Evolutionary conservation across 2,113 vertebrate genomes (phyloP), one percentile per base, ranked within the genome.

Genomic region (Merops nubicus): DNA sequence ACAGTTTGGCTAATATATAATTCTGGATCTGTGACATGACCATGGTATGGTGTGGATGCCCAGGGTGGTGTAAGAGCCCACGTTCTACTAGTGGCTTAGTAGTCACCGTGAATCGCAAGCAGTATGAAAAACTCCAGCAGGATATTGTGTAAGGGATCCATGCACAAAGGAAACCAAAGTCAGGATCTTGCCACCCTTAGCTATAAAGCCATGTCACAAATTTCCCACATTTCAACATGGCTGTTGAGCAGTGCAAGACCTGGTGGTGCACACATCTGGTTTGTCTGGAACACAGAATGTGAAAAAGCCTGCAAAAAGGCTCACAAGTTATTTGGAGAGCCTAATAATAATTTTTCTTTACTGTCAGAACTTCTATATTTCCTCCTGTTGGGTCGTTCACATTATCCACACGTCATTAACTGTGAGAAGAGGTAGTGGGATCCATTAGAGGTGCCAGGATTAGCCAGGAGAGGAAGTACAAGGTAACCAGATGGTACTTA

Each of bases 141-240:
- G 42, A 13, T 40, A 5, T 29, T 74, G 23, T 75, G 25, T 11
- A 67, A 65, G 38, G 75, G 87, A 70, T 14, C 47, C 3, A 19
- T 2, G 2, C 47, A 53, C n/a, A 53, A 64, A 48, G 50, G 36
- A 67, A n/a, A 15, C 14, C 17, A 33, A 74, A 63, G 26, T 7
- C 34, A 53, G 19, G 40, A 57, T 28, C 31, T 36, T 17, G 28
- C 15, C 42, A 62, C 21, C 10, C 21, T 77, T 7, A 48, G 12
- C 42, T 78, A 26, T 43, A 84, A 50, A 77, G 8, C 21, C 0
- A 4, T 73, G 81, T 15, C 54, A 38, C 26, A 43, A 0, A 43
- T 50, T 40, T 56, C 43, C 31, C 78, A 42, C 11, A 10, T 67
- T 81, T 48, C 1, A 1, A 1, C 0, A 0, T 21, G 42, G 19